These are phyloP conservation scores for Hemibagrus guttatus DNA, from an alignment of 2,797 vertebrate species.

Conservation along the genomic window DNA sequence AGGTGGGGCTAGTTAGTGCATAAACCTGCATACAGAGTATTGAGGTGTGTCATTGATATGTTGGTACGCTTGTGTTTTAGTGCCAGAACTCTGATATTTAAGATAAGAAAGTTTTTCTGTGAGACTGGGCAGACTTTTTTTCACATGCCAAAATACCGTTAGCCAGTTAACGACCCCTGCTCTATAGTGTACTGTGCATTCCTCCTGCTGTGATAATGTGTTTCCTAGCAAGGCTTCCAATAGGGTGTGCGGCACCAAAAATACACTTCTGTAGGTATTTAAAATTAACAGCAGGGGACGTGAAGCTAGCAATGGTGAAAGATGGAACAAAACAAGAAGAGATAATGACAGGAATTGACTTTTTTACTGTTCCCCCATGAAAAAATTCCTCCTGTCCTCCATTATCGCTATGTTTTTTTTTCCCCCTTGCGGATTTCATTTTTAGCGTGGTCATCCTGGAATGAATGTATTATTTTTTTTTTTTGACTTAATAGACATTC, in stretches of 20 bases:
- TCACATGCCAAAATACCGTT: neutral
- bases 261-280: slow-evolving; percentile 52
- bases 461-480: slow-evolving; percentile 17
- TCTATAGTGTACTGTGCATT: slow-evolving; percentile 5
- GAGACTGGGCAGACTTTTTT: neutral
- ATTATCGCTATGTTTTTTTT: slow-evolving; percentile 41
- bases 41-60: neutral
- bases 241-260: slow-evolving; percentile 26
- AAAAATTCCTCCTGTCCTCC: slow-evolving; percentile 36
- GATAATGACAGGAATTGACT: slow-evolving; percentile 58
- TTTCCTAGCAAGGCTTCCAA: slow-evolving; percentile 39
- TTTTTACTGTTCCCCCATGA: slow-evolving; percentile 44
- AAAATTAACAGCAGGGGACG: slow-evolving; percentile 54
- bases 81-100: neutral
- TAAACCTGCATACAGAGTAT: too few relatives aligned
- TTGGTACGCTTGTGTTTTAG: neutral
- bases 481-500: slow-evolving; percentile 45
- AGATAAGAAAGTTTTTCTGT: neutral
- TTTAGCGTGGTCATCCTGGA: slow-evolving; percentile 53
- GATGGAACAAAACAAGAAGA: slow-evolving; percentile 44
- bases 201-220: slow-evolving; percentile 40
- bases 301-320: slow-evolving; percentile 39
- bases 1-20: neutral
- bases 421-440: slow-evolving; percentile 43
- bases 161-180: slow-evolving; percentile 14